Conservation (phyloP, 2,888 invertebrate species). For the Hermodice carunculata region DNA sequence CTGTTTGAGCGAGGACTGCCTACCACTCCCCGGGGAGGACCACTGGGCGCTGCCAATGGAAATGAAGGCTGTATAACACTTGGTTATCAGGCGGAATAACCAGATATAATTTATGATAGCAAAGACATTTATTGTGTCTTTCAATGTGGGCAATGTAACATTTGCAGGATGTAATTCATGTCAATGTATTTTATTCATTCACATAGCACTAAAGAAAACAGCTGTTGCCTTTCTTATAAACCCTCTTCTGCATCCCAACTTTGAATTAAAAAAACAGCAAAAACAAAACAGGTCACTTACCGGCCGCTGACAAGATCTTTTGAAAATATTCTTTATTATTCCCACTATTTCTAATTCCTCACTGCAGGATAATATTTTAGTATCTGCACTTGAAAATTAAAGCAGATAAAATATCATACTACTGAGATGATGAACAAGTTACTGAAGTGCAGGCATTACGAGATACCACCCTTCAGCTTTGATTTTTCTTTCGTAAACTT, state of each 20-base stretch:
- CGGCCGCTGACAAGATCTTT: too few relatives aligned
- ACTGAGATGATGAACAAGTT: too few relatives aligned
- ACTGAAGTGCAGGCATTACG: too few relatives aligned
- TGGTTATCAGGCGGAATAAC: not conserved
- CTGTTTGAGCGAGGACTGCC: constrained; percentile 94
- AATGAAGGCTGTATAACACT: too few relatives aligned
- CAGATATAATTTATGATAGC: not conserved
- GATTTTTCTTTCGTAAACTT: too few relatives aligned
- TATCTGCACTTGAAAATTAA: too few relatives aligned
- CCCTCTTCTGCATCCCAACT: not conserved
- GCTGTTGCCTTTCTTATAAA: not conserved
- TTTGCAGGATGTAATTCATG: not conserved
- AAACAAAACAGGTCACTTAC: too few relatives aligned
- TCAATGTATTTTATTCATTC: not conserved
- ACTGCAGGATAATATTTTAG: too few relatives aligned
- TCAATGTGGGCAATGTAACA: not conserved
- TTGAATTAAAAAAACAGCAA: not conserved
- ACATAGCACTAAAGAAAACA: not conserved
- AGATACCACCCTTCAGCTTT: too few relatives aligned
- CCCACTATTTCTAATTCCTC: too few relatives aligned
- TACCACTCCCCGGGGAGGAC: constrained; percentile 93
- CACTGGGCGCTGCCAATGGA: constrained; percentile 88
- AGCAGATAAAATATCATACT: too few relatives aligned
- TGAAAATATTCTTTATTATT: too few relatives aligned
- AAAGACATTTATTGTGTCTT: not conserved